Evolutionary conservation across 2,797 vertebrate genomes (phyloP), one percentile per base, ranked within the genome.

Genomic region (Rhyacichthys aspro): DNA sequence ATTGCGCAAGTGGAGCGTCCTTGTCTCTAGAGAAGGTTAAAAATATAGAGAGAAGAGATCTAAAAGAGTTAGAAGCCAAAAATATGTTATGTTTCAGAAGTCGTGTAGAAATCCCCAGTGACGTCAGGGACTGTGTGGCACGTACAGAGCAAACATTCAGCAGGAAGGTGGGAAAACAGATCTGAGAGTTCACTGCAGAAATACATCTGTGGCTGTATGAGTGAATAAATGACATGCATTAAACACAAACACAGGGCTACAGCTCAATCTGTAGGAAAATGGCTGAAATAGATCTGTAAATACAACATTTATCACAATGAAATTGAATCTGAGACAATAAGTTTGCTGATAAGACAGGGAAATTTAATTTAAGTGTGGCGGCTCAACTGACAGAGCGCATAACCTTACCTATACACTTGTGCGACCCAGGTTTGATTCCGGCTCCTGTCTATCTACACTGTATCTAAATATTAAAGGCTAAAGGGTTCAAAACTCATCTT

Each of bases 21-120:
- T 60, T 46, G 38, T 75, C 63, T 55, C 37, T 45, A 42, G 45
- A 67, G 55, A 56, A 72, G 69, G 61, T 65, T 50, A 41, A 72
- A 61, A 68, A 9, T 32, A 19, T 2, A 8, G 8, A 49, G 45
- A n/a, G 54, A 59, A 69, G 67, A 50, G 34, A 48, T 56, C 44
- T 36, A 36, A 44, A 38, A 57, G 19, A 50, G 37, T 49, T 37
- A 17, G 49, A 15, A 59, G 18, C 36, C 52, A 47, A 48, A 50
- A 61, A 50, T n/a, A 2, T 23, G 28, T 50, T 34, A 43, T 48
- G 41, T 55, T 42, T 46, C 44, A 47, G 15, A 19, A 19, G 15
- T 45, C 47, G 57, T 47, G 47, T 4, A 58, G 37, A 66, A 71
- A 63, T 38, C 42, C 70, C 43, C 12, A 8, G 32, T n/a, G 50